Base-by-base conservation (phyloP, 2,888 invertebrate species). In the Lithophane semibrunnea region DNA sequence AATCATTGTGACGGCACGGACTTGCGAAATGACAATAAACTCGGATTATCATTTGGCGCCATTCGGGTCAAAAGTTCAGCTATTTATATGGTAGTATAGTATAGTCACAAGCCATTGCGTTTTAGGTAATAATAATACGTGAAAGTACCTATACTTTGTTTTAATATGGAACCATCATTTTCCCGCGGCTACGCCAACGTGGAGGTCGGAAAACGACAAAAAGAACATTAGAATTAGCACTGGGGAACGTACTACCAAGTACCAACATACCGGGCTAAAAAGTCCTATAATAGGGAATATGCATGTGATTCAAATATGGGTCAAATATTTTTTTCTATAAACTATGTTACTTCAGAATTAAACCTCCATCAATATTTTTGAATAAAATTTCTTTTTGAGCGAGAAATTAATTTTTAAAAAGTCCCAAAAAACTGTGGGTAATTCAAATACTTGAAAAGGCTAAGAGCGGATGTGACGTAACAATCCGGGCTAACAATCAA, bases 31-130 rank as follows among this genome's bases (percentile, higher is more conserved):
- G 49, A 73, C 77, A 56, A 84, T 81, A 61, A 61, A 52, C 21
- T 80, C 61, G 29, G 52, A 80, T 74, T 73, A 80, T 71, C 61
- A 69, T 83, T 83, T 71, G 70, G 49, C 61, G 72, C 63, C 65
- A 66, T 74, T 75, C 47, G 49, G 80, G 66, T 75, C 80, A 76
- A 29, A 49, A 79, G 74, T 70, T 79, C 75, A 75, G 52, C 54
- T 60, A 29, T 71, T 84, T 79, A 44, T 24, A 47, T 63, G 24
- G n/a, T 44, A n/a, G 12, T 42, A 52, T 54, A 56, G 4, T 82
- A 68, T 8, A 37, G 4, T 37, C 37, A 37, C 37, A 58, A 82
- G 24, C 21, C 18, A 54, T 60, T 64, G 52, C 18, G 37, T 21
- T 77, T 58, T 64, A 24, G 5, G 10, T 47, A 44, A 24, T 37